A percentile compares a stretch with the other conserved stretches of the same genome.
Evolutionary conservation across 2,113 vertebrate genomes (phyloP).

Genomic region (Geococcyx californianus): DNA sequence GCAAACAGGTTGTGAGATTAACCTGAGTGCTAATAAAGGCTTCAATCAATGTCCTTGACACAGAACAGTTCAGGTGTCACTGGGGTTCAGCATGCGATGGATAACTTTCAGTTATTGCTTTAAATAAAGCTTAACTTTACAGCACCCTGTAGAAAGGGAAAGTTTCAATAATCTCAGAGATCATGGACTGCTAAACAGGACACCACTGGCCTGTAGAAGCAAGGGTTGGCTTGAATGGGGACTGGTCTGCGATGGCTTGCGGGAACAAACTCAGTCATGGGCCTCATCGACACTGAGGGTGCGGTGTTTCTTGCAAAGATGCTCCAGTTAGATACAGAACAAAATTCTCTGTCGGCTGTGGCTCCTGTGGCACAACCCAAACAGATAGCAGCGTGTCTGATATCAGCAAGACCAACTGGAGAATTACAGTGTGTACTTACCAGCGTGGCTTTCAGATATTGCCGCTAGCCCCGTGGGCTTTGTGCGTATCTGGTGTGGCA

Average conservation of each 20-base stretch:
- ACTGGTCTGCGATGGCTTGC: background rate
- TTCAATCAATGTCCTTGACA: background rate
- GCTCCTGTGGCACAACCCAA: background rate
- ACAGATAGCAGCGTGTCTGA: background rate
- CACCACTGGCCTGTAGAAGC: background rate
- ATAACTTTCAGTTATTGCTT: background rate
- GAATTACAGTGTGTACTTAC: background rate
- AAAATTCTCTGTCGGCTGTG: background rate
- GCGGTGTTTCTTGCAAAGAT: background rate
- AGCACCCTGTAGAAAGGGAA: constrained; percentile 9
- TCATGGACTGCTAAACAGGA: background rate
- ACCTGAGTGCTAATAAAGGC: background rate
- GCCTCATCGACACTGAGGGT: background rate
- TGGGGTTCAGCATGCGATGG: background rate
- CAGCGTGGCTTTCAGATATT: background rate
- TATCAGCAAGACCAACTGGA: fast-evolving
- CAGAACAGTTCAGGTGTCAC: background rate
- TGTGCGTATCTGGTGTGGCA: background rate
- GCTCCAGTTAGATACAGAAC: background rate
- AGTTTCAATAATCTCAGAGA: constrained; percentile 33
- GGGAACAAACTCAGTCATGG: background rate
- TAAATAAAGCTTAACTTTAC: constrained; percentile 33
- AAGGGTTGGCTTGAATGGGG: background rate
- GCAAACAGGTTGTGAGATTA: background rate
- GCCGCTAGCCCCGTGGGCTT: background rate